phyloP scores from a whole-genome alignment of 2,797 vertebrate species.

The Amphiprion clarkii region DNA sequence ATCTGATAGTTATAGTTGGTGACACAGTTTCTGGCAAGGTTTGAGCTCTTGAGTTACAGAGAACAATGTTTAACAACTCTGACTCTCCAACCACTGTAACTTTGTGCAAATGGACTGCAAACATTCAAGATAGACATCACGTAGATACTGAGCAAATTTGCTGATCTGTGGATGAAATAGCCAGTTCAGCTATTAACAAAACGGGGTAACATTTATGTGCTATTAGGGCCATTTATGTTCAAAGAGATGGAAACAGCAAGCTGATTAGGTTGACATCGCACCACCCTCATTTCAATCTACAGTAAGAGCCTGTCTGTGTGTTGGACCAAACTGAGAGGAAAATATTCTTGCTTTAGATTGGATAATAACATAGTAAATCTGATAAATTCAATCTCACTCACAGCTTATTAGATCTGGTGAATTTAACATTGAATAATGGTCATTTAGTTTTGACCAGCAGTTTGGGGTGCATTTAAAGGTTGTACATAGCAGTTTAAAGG shows the following conservation, averaged over 20 bases:
- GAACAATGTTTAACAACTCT: conserved; percentile 65
- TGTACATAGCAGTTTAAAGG: conserved; percentile 48
- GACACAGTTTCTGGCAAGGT: conserved; percentile 45
- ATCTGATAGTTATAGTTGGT: conserved; percentile 67
- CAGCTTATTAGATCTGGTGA: conserved; percentile 83
- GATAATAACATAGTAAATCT: conserved; percentile 79
- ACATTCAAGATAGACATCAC: conserved; percentile 78
- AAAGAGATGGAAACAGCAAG: conserved; percentile 81
- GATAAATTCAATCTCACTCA: conserved; percentile 77
- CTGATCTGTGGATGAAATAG: conserved; percentile 71
- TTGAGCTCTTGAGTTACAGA: conserved; percentile 43
- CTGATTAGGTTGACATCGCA: conserved; percentile 74
- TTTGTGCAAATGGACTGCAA: conserved; percentile 77
- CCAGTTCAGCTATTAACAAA: conserved; percentile 79
- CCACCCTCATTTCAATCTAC: conserved; percentile 67
- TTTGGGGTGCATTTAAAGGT: conserved; percentile 70
- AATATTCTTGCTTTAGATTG: conserved; percentile 74
- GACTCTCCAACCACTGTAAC: conserved; percentile 61
- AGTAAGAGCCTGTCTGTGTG: conserved; percentile 64
- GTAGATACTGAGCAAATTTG: conserved; percentile 70
- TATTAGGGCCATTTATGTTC: conserved; percentile 84
- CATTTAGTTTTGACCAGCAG: conserved; percentile 75
- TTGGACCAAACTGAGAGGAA: conserved; percentile 60
- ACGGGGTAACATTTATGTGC: conserved; percentile 81
- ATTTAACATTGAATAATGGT: conserved; percentile 84